These are phyloP conservation scores for Galleria mellonella DNA, from an alignment of 1,140 invertebrate species.

Conservation along the genomic window DNA sequence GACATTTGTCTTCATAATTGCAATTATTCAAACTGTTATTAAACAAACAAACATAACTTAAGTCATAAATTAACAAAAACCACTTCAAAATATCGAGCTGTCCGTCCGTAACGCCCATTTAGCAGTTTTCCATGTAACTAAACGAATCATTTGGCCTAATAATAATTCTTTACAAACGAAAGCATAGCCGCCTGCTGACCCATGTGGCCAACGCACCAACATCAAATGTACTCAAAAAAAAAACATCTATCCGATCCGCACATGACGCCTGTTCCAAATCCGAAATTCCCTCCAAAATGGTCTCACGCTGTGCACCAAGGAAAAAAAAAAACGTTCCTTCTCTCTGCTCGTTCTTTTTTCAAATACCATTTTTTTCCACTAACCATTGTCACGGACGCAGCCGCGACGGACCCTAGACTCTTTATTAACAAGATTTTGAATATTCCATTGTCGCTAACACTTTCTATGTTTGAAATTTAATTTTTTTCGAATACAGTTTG, in stretches of 20 bases:
- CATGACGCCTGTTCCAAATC: conserved; percentile 58
- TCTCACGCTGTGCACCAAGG: conserved; percentile 52
- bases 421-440: conserved; percentile 72
- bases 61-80: conserved; percentile 31
- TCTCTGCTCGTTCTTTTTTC: conserved; percentile 39
- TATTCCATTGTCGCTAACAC: conserved; percentile 71
- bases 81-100: conserved; percentile 21
- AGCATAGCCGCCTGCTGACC: conserved; percentile 26
- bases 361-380: conserved; percentile 35
- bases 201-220: conserved; percentile 39
- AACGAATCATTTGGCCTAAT: conserved; percentile 37
- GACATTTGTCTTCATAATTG: no score
- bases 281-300: conserved; percentile 57
- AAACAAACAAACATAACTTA: conserved; percentile 48
- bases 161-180: conserved; percentile 48
- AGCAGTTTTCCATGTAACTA: conserved; percentile 39
- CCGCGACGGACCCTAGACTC: conserved; percentile 45
- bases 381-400: conserved; percentile 36
- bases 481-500: conserved; percentile 53
- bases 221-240: conserved; percentile 43
- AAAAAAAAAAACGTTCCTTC: conserved; percentile 28
- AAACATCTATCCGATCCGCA: conserved; percentile 46
- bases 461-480: conserved; percentile 61
- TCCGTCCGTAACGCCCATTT: conserved; percentile 39
- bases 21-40: not conserved